Percentiles rank a stretch among this genome's conserved stretches.
These are phyloP conservation scores for Apodemus speciosus DNA, from an alignment of 2,113 vertebrate species.

Conservation along the genomic window DNA sequence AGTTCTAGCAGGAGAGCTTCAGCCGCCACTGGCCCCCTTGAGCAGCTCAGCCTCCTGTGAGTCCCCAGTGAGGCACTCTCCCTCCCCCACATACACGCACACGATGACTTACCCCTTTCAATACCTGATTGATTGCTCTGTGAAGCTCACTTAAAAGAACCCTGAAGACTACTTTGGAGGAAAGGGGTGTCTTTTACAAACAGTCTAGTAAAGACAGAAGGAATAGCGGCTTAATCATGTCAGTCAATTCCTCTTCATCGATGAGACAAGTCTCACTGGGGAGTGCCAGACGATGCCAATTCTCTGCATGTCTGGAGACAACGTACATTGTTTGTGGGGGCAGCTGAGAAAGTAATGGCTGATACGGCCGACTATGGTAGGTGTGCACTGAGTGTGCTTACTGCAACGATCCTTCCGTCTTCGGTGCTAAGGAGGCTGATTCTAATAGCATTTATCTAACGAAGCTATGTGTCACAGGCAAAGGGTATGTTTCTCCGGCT, in stretches of 20 bases:
- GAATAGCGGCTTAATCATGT: neutral
- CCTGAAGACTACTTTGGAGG: neutral
- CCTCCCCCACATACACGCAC: neutral
- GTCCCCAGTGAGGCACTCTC: neutral
- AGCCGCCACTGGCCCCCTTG: neutral
- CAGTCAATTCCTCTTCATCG: neutral
- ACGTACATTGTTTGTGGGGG: neutral
- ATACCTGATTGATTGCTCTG: neutral
- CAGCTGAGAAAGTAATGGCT: neutral
- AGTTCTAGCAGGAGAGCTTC: neutral
- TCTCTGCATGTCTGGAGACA: neutral
- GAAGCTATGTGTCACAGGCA: neutral
- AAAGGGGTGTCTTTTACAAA: neutral
- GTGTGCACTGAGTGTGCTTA: neutral
- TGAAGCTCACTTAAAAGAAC: neutral
- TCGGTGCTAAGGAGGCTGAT: neutral
- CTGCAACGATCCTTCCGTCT: neutral
- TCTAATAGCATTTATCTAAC: neutral
- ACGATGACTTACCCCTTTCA: neutral
- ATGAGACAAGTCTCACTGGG: neutral
- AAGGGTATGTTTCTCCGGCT: neutral
- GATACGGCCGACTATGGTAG: neutral
- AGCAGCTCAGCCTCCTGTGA: neutral
- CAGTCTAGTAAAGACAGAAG: neutral
- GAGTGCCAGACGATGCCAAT: neutral